Evolutionary conservation across 2,113 vertebrate species (phyloP).

Genomic region (Trochalopteron elliotii): DNA sequence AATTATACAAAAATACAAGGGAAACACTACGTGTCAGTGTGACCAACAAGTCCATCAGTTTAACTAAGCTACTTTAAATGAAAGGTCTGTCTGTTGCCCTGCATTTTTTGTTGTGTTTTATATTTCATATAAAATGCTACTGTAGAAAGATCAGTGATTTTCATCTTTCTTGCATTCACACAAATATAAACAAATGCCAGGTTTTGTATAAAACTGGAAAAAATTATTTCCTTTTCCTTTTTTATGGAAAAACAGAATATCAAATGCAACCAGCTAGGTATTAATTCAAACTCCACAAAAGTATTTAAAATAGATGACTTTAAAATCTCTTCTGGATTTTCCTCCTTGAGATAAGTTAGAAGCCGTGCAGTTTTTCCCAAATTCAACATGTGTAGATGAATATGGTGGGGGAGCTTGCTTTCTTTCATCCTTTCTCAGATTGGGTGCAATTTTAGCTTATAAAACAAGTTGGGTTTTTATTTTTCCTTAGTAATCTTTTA

Average conservation of each 20-base stretch:
- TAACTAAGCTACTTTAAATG: background rate
- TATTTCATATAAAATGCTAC: background rate
- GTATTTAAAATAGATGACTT: background rate
- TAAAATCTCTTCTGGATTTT: background rate
- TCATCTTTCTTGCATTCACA: background rate
- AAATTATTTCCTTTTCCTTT: background rate
- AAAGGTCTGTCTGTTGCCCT: background rate
- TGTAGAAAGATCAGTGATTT: background rate
- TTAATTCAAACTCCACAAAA: background rate
- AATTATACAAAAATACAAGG: background rate
- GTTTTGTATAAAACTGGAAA: background rate
- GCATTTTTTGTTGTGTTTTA: background rate
- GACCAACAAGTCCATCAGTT: background rate
- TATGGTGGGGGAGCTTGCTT: background rate
- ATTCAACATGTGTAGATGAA: background rate
- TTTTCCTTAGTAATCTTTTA: conserved; percentile 75
- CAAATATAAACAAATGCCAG: background rate
- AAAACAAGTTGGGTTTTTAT: background rate
- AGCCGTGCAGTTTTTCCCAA: background rate
- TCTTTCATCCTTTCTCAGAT: background rate
- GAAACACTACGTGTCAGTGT: background rate
- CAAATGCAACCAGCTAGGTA: background rate
- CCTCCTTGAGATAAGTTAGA: background rate
- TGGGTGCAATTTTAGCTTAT: background rate
- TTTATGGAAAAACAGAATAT: background rate